A percentile compares a stretch with the other conserved stretches of the same genome.
phyloP scores from a whole-genome alignment of 2,888 invertebrate genomes.

The Petrolisthes manimaculis region DNA sequence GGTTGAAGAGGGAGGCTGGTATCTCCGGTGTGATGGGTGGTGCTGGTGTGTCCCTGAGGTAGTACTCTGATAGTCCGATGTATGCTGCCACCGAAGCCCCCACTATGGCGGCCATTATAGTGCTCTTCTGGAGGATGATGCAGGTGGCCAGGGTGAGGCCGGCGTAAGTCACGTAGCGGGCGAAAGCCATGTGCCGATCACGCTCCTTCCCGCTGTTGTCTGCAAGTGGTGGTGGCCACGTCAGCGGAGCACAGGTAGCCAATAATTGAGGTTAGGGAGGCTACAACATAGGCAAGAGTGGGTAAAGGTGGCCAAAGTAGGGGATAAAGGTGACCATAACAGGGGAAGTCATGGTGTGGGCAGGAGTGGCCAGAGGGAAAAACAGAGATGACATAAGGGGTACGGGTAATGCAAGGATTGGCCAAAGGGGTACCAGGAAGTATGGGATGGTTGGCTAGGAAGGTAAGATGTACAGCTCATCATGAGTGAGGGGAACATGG shows the following conservation, averaged over 20 bases:
- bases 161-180: constrained; percentile 85
- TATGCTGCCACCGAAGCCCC: constrained; percentile 85
- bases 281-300: neutral
- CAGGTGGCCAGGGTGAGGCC: constrained; percentile 87
- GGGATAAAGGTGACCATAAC: neutral
- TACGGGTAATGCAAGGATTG: no score
- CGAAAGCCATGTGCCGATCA: constrained; percentile 73
- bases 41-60: constrained; percentile 55
- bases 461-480: no score
- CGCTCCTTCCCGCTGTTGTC: constrained; percentile 62
- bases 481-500: no score
- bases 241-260: constrained; percentile 12
- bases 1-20: constrained; percentile 34
- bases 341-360: neutral
- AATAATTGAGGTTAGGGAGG: neutral
- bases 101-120: constrained; percentile 81
- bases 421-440: no score
- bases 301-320: neutral
- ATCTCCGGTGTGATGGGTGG: constrained; percentile 43
- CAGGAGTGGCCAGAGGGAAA: neutral
- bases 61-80: constrained; percentile 86
- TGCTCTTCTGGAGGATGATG: constrained; percentile 86
- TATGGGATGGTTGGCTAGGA: no score
- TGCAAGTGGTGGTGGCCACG: constrained; percentile 37
- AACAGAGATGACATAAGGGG: neutral